A percentile compares a stretch with the other conserved stretches of the same genome.
These are phyloP conservation scores for Australoheros scitulus DNA, from an alignment of 2,113 vertebrate species.

Conservation along the genomic window DNA sequence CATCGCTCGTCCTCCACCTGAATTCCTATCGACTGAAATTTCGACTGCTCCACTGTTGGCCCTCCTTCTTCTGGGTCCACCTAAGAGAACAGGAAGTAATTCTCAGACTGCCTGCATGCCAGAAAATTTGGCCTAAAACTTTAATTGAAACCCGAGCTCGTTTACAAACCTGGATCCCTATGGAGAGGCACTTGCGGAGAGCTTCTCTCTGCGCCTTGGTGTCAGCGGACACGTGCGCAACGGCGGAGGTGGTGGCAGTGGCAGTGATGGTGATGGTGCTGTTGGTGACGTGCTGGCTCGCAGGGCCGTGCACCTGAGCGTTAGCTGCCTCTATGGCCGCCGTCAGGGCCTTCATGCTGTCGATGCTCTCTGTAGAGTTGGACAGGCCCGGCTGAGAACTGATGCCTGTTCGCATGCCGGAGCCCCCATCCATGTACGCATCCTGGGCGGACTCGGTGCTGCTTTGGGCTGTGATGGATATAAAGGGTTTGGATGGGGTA, in stretches of 20 bases:
- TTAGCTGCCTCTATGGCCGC: conserved; percentile 98
- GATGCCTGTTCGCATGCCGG: conserved; percentile 87
- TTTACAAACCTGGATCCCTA: conserved; percentile 93
- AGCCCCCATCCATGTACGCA: conserved; percentile 94
- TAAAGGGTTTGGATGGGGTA: conserved; percentile 95
- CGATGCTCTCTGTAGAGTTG: conserved; percentile 98
- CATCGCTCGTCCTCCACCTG: conserved; percentile 97
- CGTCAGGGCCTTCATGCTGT: conserved; percentile 99
- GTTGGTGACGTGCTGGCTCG: conserved; percentile 93
- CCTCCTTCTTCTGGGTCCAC: conserved; percentile 92
- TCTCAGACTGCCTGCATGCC: neutral
- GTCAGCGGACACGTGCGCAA: conserved; percentile 43
- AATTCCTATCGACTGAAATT: conserved; percentile 98
- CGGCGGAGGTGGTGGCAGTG: conserved; percentile 61
- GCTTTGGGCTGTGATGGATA: conserved; percentile 99
- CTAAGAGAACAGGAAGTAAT: conserved; percentile 70
- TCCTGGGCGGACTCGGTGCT: conserved; percentile 99
- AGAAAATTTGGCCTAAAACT: neutral
- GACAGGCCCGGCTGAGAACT: conserved; percentile 94
- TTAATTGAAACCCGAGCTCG: neutral
- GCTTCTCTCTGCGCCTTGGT: conserved; percentile 81
- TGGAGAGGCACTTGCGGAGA: conserved; percentile 94
- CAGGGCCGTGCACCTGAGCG: conserved; percentile 96
- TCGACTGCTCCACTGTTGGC: conserved; percentile 85
- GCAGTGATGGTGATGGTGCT: conserved; percentile 83